These are phyloP conservation scores for Crossaster papposus DNA, from an alignment of 53 echinoderm and acorn worm species.

Conservation along the genomic window DNA sequence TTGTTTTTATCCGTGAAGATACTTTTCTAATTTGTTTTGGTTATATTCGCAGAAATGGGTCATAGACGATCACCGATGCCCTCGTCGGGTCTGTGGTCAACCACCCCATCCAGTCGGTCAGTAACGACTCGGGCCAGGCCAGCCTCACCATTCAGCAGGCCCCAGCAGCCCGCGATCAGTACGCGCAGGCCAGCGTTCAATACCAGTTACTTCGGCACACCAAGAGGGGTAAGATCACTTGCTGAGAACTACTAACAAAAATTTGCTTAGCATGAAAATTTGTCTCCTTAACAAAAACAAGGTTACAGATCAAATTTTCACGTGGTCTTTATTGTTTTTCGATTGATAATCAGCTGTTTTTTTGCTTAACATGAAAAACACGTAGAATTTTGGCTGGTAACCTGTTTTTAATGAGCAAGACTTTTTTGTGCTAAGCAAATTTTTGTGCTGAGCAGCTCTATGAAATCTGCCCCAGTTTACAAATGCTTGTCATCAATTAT, in stretches of 20 bases:
- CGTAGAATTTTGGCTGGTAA: no score
- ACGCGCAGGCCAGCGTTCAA: slow-evolving; percentile 87
- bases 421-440: no score
- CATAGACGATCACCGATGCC: slow-evolving; percentile 38
- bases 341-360: no score
- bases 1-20: not conserved
- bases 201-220: slow-evolving; percentile 89
- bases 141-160: slow-evolving; percentile 35
- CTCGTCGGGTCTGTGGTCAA: slow-evolving; percentile 41
- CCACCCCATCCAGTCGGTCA: slow-evolving; percentile 19
- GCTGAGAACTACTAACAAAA: not conserved
- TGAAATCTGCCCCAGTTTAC: no score
- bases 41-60: slow-evolving; percentile 5
- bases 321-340: no score
- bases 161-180: slow-evolving; percentile 65
- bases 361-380: no score
- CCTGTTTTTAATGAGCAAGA: no score
- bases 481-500: no score
- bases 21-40: no score
- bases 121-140: slow-evolving; percentile 27
- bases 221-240: slow-evolving; percentile 74
- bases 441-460: no score
- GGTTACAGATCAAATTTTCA: no score
- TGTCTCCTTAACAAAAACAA: no score
- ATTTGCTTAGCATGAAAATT: not conserved